Evolutionary conservation across 2,888 invertebrate species (phyloP).

Genomic region (Pristionchus maxplancki): DNA sequence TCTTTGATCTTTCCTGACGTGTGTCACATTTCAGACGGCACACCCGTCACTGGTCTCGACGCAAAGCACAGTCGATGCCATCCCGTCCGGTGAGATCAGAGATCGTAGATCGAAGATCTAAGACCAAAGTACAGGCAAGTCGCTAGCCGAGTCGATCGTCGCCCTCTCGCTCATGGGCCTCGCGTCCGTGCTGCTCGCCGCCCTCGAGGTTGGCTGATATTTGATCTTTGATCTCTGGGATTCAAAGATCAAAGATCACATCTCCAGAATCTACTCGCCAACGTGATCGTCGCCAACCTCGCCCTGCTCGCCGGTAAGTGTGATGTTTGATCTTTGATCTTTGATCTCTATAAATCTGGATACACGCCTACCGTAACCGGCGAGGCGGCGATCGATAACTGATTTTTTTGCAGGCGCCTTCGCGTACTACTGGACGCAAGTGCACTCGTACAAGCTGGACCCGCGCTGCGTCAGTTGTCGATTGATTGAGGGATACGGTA

Average conservation of each 20-base stretch:
- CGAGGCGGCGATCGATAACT: no score
- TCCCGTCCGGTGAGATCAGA: background rate
- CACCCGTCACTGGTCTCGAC: background rate
- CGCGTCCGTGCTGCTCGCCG: background rate
- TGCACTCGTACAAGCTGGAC: slow-evolving; percentile 38
- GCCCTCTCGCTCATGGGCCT: background rate
- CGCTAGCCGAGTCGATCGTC: background rate
- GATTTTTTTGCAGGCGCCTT: background rate
- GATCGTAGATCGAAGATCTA: background rate
- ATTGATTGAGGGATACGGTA: background rate
- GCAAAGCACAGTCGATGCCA: no score
- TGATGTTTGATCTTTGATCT: background rate
- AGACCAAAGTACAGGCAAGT: background rate
- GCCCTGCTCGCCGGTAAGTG: background rate
- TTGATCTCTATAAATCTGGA: no score
- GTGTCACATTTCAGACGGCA: background rate
- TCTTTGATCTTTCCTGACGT: background rate
- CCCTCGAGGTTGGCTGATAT: background rate
- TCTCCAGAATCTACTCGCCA: background rate
- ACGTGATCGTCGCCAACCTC: background rate
- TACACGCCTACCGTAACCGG: no score
- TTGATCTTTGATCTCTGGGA: background rate
- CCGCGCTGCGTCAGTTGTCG: slow-evolving; percentile 10
- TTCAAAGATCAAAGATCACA: background rate
- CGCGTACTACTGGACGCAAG: background rate